Base-by-base conservation (phyloP, 2,797 vertebrate genomes). In the Falco naumanni region DNA sequence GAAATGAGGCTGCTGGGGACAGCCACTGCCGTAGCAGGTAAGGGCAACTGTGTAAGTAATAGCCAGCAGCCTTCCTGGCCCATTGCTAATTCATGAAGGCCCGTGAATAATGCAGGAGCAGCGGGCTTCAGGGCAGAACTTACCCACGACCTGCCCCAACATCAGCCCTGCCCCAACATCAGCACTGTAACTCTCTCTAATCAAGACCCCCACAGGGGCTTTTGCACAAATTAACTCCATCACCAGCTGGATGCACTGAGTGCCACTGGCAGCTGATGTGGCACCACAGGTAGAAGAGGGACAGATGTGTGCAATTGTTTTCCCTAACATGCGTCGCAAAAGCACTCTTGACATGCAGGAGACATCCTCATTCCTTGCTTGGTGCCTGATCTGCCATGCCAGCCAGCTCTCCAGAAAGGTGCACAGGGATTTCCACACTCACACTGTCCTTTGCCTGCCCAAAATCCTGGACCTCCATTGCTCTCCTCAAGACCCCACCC, bases 61-160 rank as follows among this genome's bases (percentile, higher is more conserved):
- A 95, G 96, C 90, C 78, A 14, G 65, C 75, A 89, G 91, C 93
- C 76, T 93, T 95, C 86, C 92, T 1, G 0, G 53, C 14, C 95
- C 88, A 96, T 97, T 87, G 95, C 82, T 97, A 98, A 98, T 97
- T 96, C 93, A 98, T 94, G 86, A 90, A 19, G 69, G 50, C 9
- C 53, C 78, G 91, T 98, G 88, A 98, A 98, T 97, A 97, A 98
- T 91, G 87, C 56, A 98, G 90, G 41, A 96, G 93, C 95, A 84
- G 59, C 20, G 4, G 26, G 94, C 91, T 95, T 57, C 69, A 82
- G 92, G 81, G 92, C 87, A 90, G 90, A 97, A 93, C 90, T 89
- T 90, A 79, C 91, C 96, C 94, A 92, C 17, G 57, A 88, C 95
- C 94, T 97, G 87, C 89, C 97, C 97, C 94, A 84, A 68, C 95